Base-by-base conservation (phyloP, 2,797 vertebrate genomes). In the Adelosebastes latens region DNA sequence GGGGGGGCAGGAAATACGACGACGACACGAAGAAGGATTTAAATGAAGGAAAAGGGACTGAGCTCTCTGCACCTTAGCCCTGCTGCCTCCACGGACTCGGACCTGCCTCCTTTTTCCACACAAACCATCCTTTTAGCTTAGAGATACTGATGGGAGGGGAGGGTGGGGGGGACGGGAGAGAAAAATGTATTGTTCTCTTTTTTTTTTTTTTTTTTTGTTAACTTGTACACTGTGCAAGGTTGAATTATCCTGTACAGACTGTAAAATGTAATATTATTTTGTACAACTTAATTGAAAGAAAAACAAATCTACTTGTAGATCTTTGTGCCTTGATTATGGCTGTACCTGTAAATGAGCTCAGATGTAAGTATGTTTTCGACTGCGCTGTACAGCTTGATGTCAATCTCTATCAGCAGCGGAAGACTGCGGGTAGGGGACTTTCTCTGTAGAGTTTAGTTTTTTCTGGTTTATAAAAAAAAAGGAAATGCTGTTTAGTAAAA, bases 191-290 rank as follows among this genome's bases (percentile, higher is more conserved):
- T 75, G 91, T 94, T 96, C 92, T 83, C 59, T 83, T 92, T 89
- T 83, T 90, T 93, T 94, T 6, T 49, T 66, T 39, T 91, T 85
- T 78, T 94, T 95, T 96, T 96, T 89, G 88, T 95, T 90, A 96
- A 97, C 96, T 97, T 97, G 97, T 97, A 96, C 96, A 96, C 97
- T 96, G 97, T 97, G 97, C 97, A 97, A 97, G 97, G 95, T 96
- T 96, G 96, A 95, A 97, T 96, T 96, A 97, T 96, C 97, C 95
- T 99, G 97, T 99, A 98, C 97, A 98, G 97, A 98, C 95, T 97
- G 96, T 97, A 97, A 97, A 96, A 97, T 97, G 96, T 97, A 97
- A 97, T 97, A 97, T 97, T 98, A 97, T 98, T 99, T 99, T 99
- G 96, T 99, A 97, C 96, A 97, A 97, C 96, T 97, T 99, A 97